Evolutionary conservation across 2,797 vertebrate genomes (phyloP).

Genomic region (Ateles fusciceps): DNA sequence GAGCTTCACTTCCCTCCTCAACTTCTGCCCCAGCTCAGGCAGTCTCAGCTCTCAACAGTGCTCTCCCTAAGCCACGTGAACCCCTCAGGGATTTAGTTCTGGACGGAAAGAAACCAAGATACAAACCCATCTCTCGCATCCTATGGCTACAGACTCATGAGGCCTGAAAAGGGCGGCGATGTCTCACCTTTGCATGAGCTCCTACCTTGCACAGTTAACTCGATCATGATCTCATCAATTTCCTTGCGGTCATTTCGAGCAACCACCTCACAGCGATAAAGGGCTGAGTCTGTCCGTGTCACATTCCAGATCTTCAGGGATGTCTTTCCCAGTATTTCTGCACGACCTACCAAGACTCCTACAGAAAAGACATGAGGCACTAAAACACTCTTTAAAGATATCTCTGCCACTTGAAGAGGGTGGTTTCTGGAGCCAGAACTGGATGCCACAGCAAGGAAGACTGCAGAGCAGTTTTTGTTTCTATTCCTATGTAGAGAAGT

Average conservation of each 20-base stretch:
- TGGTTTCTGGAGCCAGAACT: not conserved
- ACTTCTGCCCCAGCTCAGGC: not conserved
- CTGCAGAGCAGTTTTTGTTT: not conserved
- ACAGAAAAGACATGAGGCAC: not conserved
- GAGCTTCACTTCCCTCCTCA: not conserved
- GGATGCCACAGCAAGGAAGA: not conserved
- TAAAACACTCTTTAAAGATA: not conserved
- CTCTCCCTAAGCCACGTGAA: not conserved
- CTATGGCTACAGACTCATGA: not conserved
- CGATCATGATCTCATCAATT: slow-evolving; percentile 96
- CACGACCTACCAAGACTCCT: slow-evolving; percentile 94
- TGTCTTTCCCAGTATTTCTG: slow-evolving; percentile 91
- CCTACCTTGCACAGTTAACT: slow-evolving; percentile 94
- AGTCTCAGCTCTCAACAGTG: not conserved
- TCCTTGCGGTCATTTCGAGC: slow-evolving; percentile 92
- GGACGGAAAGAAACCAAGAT: not conserved
- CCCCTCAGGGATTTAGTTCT: not conserved
- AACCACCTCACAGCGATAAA: slow-evolving; percentile 97
- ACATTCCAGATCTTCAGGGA: slow-evolving; percentile 95
- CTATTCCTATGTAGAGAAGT: not conserved
- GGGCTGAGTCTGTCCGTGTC: slow-evolving; percentile 93
- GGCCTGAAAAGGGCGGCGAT: not conserved
- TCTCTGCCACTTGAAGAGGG: not conserved
- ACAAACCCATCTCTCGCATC: not conserved
- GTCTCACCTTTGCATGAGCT: not conserved